A percentile compares a stretch with the other conserved stretches of the same genome.
Conservation (phyloP, 2,113 vertebrate genomes). For the rabbit (Oryctolagus cuniculus) region DNA sequence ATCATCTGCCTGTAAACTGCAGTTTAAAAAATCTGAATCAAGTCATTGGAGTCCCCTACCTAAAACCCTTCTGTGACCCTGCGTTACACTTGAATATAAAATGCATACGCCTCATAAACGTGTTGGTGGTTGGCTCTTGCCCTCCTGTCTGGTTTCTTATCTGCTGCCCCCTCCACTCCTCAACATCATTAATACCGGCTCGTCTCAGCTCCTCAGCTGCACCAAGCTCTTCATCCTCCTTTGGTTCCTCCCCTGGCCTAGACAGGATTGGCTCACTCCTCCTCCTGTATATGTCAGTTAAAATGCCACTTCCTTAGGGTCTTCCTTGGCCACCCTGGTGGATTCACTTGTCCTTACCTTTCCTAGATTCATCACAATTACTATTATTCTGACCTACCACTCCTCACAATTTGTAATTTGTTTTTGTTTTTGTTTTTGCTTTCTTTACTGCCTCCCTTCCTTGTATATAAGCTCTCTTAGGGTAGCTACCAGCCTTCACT, state of each 20-base stretch:
- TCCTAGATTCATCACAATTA: background rate
- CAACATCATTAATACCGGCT: background rate
- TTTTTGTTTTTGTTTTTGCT: too few relatives aligned
- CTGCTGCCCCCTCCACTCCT: background rate
- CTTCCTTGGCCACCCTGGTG: background rate
- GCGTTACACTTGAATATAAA: background rate
- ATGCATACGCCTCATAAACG: background rate
- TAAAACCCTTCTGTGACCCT: background rate
- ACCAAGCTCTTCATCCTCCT: background rate
- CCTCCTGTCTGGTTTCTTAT: background rate
- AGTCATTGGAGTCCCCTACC: background rate
- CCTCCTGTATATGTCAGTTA: background rate
- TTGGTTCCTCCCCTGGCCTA: background rate
- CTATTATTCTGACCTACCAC: background rate
- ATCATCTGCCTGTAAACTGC: background rate
- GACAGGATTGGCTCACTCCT: background rate
- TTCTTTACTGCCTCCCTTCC: background rate
- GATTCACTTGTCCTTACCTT: background rate
- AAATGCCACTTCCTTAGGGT: background rate
- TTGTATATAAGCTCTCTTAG: background rate
- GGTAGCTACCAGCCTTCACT: background rate
- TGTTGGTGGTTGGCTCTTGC: background rate
- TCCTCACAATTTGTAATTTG: background rate
- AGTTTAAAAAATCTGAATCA: constrained; percentile 12
- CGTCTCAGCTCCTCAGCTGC: background rate